A percentile compares a stretch with the other conserved stretches of the same genome.
phyloP scores from a whole-genome alignment of 2,113 vertebrate genomes.

The Ailuropoda melanoleuca region DNA sequence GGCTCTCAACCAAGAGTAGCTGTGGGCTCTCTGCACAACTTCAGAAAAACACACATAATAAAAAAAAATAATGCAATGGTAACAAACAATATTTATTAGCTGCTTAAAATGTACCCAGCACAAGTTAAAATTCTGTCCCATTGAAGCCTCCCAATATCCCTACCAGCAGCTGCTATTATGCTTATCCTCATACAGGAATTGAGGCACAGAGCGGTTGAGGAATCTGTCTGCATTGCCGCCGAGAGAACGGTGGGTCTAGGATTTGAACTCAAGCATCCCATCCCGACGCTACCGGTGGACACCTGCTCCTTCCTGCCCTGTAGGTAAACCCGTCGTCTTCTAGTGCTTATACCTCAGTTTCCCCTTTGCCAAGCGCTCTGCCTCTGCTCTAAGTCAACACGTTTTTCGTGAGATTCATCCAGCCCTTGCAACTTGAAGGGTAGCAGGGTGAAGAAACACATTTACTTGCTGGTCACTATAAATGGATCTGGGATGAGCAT shows the following conservation, averaged over 20 bases:
- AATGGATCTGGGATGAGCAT: not conserved
- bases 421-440: not conserved
- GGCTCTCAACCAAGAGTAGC: not conserved
- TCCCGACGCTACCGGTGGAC: fast-evolving
- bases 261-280: not conserved
- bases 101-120: too few species aligned
- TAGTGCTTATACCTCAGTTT: fast-evolving
- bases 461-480: not conserved
- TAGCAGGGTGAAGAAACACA: not conserved
- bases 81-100: not conserved
- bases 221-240: fast-evolving
- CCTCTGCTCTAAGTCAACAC: not conserved
- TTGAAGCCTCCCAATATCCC: not conserved
- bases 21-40: too few species aligned
- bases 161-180: fast-evolving
- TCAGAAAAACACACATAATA: not conserved
- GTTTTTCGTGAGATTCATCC: not conserved
- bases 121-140: not conserved
- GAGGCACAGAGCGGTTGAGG: not conserved
- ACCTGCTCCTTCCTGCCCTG: not conserved
- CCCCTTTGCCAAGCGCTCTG: not conserved
- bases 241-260: not conserved
- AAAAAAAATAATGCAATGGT: not conserved
- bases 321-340: fast-evolving
- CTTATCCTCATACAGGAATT: fast-evolving